A percentile compares a stretch with the other conserved stretches of the same genome.
These are phyloP conservation scores for Meleagris gallopavo DNA, from an alignment of 2,113 vertebrate species.

Conservation along the genomic window DNA sequence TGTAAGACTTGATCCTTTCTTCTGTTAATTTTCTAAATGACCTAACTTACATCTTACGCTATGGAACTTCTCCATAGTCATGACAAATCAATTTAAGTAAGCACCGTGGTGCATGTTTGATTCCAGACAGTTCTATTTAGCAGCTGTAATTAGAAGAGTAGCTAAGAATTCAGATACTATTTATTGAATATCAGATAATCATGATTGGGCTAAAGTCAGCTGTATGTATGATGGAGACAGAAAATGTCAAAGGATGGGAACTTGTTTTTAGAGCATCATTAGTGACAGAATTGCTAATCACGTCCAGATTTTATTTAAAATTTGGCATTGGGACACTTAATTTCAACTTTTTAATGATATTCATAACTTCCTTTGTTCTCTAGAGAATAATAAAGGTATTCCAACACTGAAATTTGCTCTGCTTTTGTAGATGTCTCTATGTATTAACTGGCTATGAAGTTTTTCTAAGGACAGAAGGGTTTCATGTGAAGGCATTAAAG, in stretches of 20 bases:
- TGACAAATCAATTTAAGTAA: not conserved
- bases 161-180: too few relatives aligned
- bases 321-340: not conserved
- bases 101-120: not conserved
- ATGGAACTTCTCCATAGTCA: not conserved
- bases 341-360: not conserved
- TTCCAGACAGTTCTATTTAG: not conserved
- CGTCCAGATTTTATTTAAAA: not conserved
- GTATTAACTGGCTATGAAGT: not conserved
- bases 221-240: not conserved
- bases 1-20: not conserved
- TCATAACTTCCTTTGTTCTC: not conserved
- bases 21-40: not conserved
- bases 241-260: not conserved
- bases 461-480: not conserved
- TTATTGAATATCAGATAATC: not conserved
- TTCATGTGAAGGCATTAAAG: not conserved
- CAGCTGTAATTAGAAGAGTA: not conserved
- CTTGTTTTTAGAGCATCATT: not conserved
- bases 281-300: not conserved
- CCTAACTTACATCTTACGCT: rapidly evolving
- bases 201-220: not conserved
- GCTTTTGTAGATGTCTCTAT: not conserved
- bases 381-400: not conserved
- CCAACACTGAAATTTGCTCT: not conserved